These are phyloP conservation scores for Meteorus colon DNA, from an alignment of 2,888 invertebrate species.

Conservation along the genomic window DNA sequence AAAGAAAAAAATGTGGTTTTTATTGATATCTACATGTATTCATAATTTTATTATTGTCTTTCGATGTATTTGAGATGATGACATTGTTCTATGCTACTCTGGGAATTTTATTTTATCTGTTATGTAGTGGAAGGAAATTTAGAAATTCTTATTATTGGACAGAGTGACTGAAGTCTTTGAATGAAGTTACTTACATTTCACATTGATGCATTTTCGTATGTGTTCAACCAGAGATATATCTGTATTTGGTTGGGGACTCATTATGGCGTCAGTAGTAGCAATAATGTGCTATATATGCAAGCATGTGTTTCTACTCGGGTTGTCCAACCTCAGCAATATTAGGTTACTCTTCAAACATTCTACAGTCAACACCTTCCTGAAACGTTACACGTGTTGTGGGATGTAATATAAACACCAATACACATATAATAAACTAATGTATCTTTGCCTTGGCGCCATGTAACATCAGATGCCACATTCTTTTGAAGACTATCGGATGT, in stretches of 20 bases:
- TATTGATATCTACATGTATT: conserved; percentile 58
- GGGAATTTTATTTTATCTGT: too few relatives aligned
- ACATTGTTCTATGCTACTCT: too few relatives aligned
- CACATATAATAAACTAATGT: neutral
- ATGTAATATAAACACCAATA: neutral
- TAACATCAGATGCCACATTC: conserved; percentile 19
- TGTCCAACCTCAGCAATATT: conserved; percentile 64
- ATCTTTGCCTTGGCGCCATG: neutral
- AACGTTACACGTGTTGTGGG: conserved; percentile 64
- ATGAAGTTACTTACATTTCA: too few relatives aligned
- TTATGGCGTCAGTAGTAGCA: conserved; percentile 31
- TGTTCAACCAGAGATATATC: too few relatives aligned
- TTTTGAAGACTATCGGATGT: neutral
- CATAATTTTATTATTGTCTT: conserved; percentile 63
- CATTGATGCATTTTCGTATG: too few relatives aligned
- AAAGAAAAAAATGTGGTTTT: conserved; percentile 42
- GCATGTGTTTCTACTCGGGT: conserved; percentile 10
- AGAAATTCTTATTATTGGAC: too few relatives aligned
- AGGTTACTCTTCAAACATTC: conserved; percentile 69
- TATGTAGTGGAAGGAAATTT: too few relatives aligned
- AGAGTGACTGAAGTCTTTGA: too few relatives aligned
- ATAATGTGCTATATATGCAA: conserved; percentile 4
- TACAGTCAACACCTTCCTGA: conserved; percentile 71
- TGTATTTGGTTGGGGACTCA: conserved; percentile 28
- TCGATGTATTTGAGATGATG: too few relatives aligned